phyloP scores from a whole-genome alignment of 2,113 vertebrate genomes.

The Globicephala melas region DNA sequence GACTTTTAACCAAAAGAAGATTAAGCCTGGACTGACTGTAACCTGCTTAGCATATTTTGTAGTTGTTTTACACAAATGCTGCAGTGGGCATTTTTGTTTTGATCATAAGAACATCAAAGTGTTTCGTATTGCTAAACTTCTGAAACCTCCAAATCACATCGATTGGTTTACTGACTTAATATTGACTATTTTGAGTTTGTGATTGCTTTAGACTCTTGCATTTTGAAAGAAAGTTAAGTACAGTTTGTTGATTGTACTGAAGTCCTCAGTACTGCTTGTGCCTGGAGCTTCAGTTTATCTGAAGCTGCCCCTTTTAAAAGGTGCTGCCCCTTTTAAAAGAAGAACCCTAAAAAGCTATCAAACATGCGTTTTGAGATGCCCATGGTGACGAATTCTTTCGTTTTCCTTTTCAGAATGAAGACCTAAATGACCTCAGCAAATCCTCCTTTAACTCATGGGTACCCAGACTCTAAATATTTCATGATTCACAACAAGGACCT shows the following conservation, averaged over 20 bases:
- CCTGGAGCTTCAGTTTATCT: neutral
- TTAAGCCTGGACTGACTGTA: too few relatives aligned
- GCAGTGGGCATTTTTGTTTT: neutral
- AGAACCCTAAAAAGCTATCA: neutral
- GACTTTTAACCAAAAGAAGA: neutral
- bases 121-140: neutral
- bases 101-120: neutral
- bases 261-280: neutral
- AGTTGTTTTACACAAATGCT: neutral
- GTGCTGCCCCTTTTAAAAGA: neutral
- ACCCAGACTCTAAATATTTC: slow-evolving; percentile 84
- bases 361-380: slow-evolving; percentile 2
- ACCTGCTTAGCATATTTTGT: neutral
- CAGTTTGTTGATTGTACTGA: neutral
- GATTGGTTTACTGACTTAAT: slow-evolving; percentile 54
- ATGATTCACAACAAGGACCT: slow-evolving; percentile 89
- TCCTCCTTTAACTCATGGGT: slow-evolving; percentile 86
- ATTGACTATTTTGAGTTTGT: slow-evolving; percentile 36
- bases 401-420: slow-evolving; percentile 83
- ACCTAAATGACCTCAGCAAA: slow-evolving; percentile 87
- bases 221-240: slow-evolving; percentile 44
- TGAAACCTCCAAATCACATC: neutral
- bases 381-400: slow-evolving; percentile 56
- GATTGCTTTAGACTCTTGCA: slow-evolving; percentile 33
- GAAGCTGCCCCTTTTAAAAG: neutral